Conservation (phyloP, 2,797 vertebrate species). For the Pangasius macronema region DNA sequence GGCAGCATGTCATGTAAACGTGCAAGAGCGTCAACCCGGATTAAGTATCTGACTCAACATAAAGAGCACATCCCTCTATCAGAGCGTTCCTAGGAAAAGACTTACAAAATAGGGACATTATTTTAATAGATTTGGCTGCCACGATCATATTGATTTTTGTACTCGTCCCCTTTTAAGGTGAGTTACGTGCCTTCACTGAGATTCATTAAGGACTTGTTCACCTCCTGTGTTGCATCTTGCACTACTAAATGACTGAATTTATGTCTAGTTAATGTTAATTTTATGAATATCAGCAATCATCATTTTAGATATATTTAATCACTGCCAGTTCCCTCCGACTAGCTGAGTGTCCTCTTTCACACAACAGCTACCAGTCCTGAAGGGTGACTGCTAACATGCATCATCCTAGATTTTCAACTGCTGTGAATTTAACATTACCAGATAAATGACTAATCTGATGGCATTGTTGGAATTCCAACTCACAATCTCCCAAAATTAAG, state of each 20-base stretch:
- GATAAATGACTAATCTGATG: background rate
- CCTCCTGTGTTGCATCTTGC: background rate
- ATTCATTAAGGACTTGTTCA: slow-evolving; percentile 19
- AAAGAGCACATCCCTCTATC: background rate
- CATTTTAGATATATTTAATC: background rate
- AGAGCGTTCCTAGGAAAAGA: background rate
- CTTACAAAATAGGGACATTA: slow-evolving; percentile 47
- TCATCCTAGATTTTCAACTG: background rate
- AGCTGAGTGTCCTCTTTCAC: background rate
- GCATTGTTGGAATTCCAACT: background rate
- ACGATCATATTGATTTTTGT: slow-evolving; percentile 59
- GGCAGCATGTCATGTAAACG: slow-evolving; percentile 67
- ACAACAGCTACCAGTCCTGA: background rate
- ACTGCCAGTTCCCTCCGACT: background rate
- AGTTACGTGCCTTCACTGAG: slow-evolving; percentile 54
- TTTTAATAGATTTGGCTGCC: slow-evolving; percentile 57
- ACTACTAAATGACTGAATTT: background rate
- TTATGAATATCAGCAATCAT: background rate
- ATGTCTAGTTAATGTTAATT: background rate
- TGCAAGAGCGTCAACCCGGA: slow-evolving; percentile 63
- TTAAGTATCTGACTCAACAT: slow-evolving; percentile 55
- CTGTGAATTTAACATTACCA: background rate
- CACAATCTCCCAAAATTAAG: background rate
- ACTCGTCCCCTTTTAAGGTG: slow-evolving; percentile 56
- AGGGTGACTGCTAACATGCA: background rate